phyloP scores from a whole-genome alignment of 92 coral and sea anemone species.

The Isaurus tuberculatus region DNA sequence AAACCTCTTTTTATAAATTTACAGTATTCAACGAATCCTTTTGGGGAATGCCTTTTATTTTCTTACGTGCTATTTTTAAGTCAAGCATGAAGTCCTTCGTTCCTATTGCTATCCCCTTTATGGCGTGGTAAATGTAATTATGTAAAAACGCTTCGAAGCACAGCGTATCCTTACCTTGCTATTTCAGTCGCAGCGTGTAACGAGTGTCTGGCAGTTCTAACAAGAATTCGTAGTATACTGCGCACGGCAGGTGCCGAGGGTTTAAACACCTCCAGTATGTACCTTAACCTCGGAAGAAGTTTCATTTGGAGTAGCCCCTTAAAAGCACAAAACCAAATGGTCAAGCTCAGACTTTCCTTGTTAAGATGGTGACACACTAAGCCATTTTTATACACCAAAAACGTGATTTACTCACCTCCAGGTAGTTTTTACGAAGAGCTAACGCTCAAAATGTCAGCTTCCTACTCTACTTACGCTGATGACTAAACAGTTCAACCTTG shows the following conservation, averaged over 20 bases:
- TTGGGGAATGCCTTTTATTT: no score
- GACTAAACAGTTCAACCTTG: no score
- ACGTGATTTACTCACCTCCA: no score
- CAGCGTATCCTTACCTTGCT: constrained; percentile 8
- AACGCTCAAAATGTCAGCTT: no score
- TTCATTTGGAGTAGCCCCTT: constrained; percentile 94
- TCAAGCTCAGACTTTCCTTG: neutral
- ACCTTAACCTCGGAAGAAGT: constrained; percentile 88
- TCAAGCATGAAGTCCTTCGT: no score
- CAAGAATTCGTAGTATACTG: constrained; percentile 69
- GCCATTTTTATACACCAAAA: no score
- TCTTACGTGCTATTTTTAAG: no score
- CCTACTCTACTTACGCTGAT: no score
- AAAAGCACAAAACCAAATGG: neutral
- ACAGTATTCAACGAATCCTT: no score
- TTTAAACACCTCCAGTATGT: constrained; percentile 88
- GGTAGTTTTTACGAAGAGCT: no score
- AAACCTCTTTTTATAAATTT: no score
- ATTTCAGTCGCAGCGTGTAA: constrained; percentile 80
- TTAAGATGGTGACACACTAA: neutral
- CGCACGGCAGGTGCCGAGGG: constrained; percentile 82
- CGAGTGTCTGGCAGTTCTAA: constrained; percentile 89
- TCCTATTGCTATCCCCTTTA: no score
- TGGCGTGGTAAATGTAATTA: neutral
- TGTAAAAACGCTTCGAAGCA: neutral